A percentile compares a stretch with the other conserved stretches of the same genome.
phyloP scores from a whole-genome alignment of 2,797 vertebrate species.

The Microhierax caerulescens region DNA sequence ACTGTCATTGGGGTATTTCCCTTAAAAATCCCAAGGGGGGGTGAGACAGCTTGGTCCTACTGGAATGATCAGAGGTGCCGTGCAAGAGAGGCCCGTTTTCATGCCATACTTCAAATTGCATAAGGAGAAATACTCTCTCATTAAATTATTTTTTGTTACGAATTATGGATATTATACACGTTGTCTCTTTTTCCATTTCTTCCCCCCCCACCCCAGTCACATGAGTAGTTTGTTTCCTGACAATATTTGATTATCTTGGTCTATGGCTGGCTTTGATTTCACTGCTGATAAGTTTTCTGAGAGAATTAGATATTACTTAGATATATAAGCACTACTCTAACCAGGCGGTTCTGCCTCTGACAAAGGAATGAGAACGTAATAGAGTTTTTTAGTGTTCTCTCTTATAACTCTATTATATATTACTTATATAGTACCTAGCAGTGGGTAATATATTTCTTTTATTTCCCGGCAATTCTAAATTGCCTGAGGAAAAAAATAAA shows the following conservation, averaged over 20 bases:
- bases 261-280: background rate
- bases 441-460: background rate
- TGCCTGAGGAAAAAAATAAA: background rate
- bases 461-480: background rate
- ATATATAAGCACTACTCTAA: background rate
- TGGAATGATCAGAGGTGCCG: rapidly evolving
- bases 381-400: background rate
- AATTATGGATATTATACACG: rapidly evolving
- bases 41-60: too few species aligned
- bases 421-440: background rate
- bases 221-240: background rate
- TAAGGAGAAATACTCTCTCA: rapidly evolving
- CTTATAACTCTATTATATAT: constrained; percentile 13
- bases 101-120: rapidly evolving
- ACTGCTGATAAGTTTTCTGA: background rate
- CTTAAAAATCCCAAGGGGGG: rapidly evolving
- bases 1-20: background rate
- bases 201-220: background rate
- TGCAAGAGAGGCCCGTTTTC: background rate
- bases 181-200: background rate
- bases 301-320: background rate
- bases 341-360: background rate
- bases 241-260: background rate
- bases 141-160: rapidly evolving
- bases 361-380: background rate